Evolutionary conservation across 2,113 vertebrate species (phyloP), one percentile per base, ranked within the genome.

Genomic region (Heloderma charlesbogerti): DNA sequence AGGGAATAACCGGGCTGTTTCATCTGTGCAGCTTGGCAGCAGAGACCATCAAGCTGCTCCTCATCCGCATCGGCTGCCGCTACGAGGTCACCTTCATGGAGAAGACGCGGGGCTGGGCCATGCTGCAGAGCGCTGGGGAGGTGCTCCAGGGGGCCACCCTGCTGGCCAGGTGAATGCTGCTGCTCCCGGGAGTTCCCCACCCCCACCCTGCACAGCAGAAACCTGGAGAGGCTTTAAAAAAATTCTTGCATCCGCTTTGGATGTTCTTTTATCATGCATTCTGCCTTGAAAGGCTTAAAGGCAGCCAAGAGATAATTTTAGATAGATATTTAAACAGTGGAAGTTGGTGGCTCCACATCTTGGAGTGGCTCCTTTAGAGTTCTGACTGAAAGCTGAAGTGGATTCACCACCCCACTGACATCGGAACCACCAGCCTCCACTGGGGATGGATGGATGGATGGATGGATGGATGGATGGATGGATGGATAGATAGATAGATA

Each of bases 61-160:
- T 91, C 15, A 18, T 91, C 27, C 72, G 71, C 27, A 34, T 81
- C 0, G 86, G 90, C 1, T 88, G 90, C 71, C 90, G 43, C 45
- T 91, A 78, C 40, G 86, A 88, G 60, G 79, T 84, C 69, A 88
- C 80, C 0, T 83, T 91, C 78, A 91, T 91, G 90, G 90, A 91
- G 86, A 88, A 66, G 80, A 29, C 7, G 2, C 57, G 40, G 1
- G 90, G 86, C 16, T 91, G 90, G 90, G 13, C 45, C 15, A 87
- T 88, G 79, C 71, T 91, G 6, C 86, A 77, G 37, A 40, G 54
- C 0, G 4, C 79, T 27, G 0, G 1, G 40, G 86, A 91, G 13
- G 31, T 83, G 34, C 90, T 91, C 79, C 57, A 83, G 29, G 90
- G 86, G 6, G 80, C 74, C 43, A 7, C 78, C 16, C 54, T 88